Percentiles rank a stretch among this genome's conserved stretches.
Conservation (phyloP, 2,113 vertebrate genomes). For the Physeter macrocephalus region DNA sequence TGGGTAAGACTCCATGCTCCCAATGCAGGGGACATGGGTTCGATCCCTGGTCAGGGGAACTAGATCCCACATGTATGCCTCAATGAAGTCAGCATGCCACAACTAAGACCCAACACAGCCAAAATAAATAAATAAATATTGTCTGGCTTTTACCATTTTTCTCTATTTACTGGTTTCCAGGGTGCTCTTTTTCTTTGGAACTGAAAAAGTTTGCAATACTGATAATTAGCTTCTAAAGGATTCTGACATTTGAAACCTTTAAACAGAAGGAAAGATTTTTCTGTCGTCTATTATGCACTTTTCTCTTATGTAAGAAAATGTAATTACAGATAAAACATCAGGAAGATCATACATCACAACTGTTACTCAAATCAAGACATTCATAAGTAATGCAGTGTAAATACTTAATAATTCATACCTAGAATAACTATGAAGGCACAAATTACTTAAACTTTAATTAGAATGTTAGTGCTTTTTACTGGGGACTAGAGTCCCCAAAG, state of each 20-base stretch:
- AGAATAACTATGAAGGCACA: background rate
- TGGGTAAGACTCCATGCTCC: no score
- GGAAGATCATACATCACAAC: background rate
- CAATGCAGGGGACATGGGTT: no score
- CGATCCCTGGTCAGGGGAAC: no score
- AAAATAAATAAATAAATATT: no score
- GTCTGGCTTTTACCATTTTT: background rate
- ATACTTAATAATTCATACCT: background rate
- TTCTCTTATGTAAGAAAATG: background rate
- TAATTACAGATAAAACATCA: conserved; percentile 12
- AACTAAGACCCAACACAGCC: no score
- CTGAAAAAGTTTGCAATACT: background rate
- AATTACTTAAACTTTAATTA: background rate
- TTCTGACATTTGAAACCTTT: background rate
- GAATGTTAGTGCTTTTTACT: background rate
- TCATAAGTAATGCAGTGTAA: background rate
- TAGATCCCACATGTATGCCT: no score
- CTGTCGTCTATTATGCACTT: background rate
- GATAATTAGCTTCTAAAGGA: background rate
- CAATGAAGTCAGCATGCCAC: no score
- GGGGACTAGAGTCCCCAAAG: background rate
- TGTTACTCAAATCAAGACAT: background rate
- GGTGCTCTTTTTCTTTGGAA: background rate
- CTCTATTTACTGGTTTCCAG: background rate
- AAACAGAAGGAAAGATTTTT: background rate